Percentiles rank a stretch among this genome's conserved stretches.
Evolutionary conservation across 1,140 invertebrate species (phyloP).

Genomic region (Melipona quadrifasciata): DNA sequence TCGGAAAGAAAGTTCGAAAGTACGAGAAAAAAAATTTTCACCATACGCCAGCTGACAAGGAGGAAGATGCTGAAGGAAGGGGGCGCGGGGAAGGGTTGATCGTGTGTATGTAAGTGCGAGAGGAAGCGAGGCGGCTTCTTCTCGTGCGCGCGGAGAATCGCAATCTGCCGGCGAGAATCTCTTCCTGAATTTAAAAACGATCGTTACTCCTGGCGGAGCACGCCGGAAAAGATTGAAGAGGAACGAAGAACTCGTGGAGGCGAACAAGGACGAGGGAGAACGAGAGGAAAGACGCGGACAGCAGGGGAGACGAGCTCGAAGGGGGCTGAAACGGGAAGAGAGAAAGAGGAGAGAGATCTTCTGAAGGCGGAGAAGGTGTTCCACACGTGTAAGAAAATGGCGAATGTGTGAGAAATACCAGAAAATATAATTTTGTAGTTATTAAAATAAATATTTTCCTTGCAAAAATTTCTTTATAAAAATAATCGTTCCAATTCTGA

Average conservation of each 20-base stretch:
- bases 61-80: neutral
- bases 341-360: neutral
- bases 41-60: too few species aligned
- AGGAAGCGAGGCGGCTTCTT: neutral
- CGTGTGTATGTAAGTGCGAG: neutral
- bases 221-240: neutral
- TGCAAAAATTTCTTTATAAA: too few species aligned
- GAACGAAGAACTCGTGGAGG: neutral
- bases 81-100: neutral
- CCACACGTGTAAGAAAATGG: conserved; percentile 25
- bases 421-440: too few species aligned
- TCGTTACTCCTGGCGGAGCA: conserved; percentile 9
- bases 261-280: neutral
- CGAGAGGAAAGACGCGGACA: too few species aligned
- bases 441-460: too few species aligned
- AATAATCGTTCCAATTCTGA: too few species aligned
- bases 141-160: neutral
- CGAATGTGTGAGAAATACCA: too few species aligned
- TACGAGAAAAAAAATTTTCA: neutral
- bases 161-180: conserved; percentile 34
- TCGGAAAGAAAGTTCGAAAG: neutral
- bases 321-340: neutral
- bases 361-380: neutral
- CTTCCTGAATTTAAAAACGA: conserved; percentile 44
- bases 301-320: too few species aligned